A percentile compares a stretch with the other conserved stretches of the same genome.
Conservation (phyloP, 2,113 vertebrate genomes). For the Gila orcuttii region DNA sequence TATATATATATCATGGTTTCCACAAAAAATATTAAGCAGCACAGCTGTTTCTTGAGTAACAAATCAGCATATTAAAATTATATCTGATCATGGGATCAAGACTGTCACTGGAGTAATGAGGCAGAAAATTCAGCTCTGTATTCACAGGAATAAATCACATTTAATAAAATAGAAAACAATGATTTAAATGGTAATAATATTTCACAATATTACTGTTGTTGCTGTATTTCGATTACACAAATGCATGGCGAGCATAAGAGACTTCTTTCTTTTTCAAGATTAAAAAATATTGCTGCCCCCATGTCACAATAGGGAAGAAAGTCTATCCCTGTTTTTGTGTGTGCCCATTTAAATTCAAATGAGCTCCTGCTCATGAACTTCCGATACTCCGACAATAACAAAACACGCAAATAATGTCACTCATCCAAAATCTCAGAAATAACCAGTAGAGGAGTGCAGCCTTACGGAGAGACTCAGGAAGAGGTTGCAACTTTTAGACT, state of each 20-base stretch:
- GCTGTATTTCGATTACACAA: not conserved
- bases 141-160: not conserved
- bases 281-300: not conserved
- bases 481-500: too few relatives aligned
- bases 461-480: too few relatives aligned
- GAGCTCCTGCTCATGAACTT: too few relatives aligned
- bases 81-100: not conserved
- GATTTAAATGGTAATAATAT: not conserved
- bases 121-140: not conserved
- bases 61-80: not conserved
- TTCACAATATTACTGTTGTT: not conserved
- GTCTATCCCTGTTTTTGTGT: too few relatives aligned
- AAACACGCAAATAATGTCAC: too few relatives aligned
- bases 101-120: not conserved
- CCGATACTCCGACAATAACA: too few relatives aligned
- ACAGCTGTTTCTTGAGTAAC: not conserved
- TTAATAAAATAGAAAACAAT: not conserved
- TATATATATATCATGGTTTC: not conserved
- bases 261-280: not conserved
- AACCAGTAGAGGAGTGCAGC: too few relatives aligned
- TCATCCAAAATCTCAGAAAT: too few relatives aligned
- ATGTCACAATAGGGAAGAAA: too few relatives aligned
- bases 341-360: too few relatives aligned
- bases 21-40: not conserved
- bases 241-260: not conserved